Evolutionary conservation across 2,888 invertebrate species (phyloP), one percentile per base, ranked within the genome.

Genomic region (Leucophora obtusa): DNA sequence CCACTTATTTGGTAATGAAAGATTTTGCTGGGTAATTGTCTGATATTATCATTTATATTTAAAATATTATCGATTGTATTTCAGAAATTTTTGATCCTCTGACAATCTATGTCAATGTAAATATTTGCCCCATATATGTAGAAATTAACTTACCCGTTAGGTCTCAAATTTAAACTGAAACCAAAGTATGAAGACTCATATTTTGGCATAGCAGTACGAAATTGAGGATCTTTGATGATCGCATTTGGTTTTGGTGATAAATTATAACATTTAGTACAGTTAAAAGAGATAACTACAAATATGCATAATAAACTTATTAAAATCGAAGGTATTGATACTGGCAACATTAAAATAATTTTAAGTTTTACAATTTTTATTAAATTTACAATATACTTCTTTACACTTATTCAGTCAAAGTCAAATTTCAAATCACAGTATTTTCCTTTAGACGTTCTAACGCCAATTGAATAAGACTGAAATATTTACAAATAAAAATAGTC

Each of bases 131-230:
- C 5, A 24, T 3, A 24, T 24, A 24, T 28, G 1, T 28, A 28
- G 28, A 9, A 56, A 33, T 1, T 17, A 53, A 85, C 88, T 89
- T 86, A 89, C 89, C 90, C 88, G 70, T 86, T 85, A 59, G 85
- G 84, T 79, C 89, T 84, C 74, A 90, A 82, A 78, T 82, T 87
- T 74, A 90, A 78, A 47, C 83, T 86, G 66, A 86, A 90, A 66
- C 90, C 90, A 83, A 90, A 90, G 84, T 89, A 90, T 82, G 90
- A 89, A 70, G 89, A 86, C 73, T 87, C 86, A 79, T 86, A 83
- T 85, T 89, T 89, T 35, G 87, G 85, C 80, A 88, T 75, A 3
- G 9, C 66, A 43, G 86, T 88, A 18, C 82, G 81, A 15, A 88
- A 82, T 74, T 87, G 86, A 35, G 91, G 89, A 83, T 90, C 90